Evolutionary conservation across 2,888 invertebrate genomes (phyloP), one percentile per base, ranked within the genome.

Genomic region (Caradrina kadenii): DNA sequence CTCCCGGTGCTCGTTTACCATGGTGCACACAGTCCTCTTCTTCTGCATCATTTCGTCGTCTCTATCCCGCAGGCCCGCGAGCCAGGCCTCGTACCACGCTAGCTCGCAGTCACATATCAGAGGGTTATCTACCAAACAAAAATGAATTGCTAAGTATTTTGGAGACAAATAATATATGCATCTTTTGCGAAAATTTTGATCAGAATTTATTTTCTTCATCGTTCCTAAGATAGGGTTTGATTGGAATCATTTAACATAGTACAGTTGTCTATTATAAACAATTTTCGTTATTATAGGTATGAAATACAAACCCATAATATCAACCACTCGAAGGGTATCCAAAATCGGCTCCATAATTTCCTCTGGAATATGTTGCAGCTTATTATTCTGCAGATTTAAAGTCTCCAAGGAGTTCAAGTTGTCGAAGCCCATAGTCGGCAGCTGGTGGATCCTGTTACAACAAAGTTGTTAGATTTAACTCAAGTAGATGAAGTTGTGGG

Each of bases 21-120:
- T 98, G 76, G 97, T 97, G 93, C 98, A 98, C 58, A 98, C 96
- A 4, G 98, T 98, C 67, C 98, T 96, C 89, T 98, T 98, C 96
- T 98, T 98, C 87, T 98, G 98, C 97, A 98, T 98, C 97, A 98
- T 97, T 91, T 98, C 98, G 91, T 98, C 98, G 87, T 98, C 98
- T 76, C 98, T 97, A 91, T 98, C 98, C 63, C 97, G 97, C 31
- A 98, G 96, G 72, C 97, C 97, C 74, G 97, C 96, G 85, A 98
- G 92, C 97, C 98, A 98, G 64, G 97, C 97, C 71, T 98, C 97
- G 93, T 98, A 98, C 99, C 99, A 99, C 62, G 97, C 97, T 82
- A 99, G 95, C 86, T 98, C 98, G 90, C 99, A 99, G 87, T 98
- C 98, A 91, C 99, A 99, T 73, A 97, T 96, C 84, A 99, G 93